Evolutionary conservation across 1,140 invertebrate genomes (phyloP).

Genomic region (Rhopalosiphum padi): DNA sequence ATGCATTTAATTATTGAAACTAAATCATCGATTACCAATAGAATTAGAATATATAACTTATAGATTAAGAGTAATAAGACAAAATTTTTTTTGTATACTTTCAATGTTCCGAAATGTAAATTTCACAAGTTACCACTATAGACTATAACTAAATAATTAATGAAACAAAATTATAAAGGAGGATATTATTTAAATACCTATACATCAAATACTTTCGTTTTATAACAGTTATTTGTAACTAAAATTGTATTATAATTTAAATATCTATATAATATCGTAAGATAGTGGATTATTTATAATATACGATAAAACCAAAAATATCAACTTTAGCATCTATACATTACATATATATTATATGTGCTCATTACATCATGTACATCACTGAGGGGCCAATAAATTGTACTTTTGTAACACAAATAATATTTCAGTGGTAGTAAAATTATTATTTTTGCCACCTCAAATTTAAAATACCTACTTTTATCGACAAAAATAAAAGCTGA

Average conservation of each 20-base stretch:
- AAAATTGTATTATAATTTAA: neutral
- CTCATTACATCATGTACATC: neutral
- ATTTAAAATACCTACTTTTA: neutral
- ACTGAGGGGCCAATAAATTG: too few species aligned
- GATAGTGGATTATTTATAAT: neutral
- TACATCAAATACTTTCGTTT: neutral
- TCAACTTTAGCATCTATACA: neutral
- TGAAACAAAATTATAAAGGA: neutral
- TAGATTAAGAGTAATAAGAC: neutral
- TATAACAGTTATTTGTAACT: neutral
- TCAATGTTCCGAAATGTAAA: too few species aligned
- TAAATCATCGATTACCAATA: neutral
- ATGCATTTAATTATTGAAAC: neutral
- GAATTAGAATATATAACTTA: neutral
- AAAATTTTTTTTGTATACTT: neutral
- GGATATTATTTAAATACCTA: neutral
- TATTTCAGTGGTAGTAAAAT: neutral
- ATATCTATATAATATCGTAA: neutral
- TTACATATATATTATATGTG: neutral
- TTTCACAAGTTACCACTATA: neutral
- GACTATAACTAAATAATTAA: neutral
- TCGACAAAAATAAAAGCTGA: neutral
- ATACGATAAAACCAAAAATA: neutral
- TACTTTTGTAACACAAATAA: neutral
- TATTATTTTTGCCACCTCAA: neutral